phyloP scores from a whole-genome alignment of 2,888 invertebrate species.

The Octodonta nipae region DNA sequence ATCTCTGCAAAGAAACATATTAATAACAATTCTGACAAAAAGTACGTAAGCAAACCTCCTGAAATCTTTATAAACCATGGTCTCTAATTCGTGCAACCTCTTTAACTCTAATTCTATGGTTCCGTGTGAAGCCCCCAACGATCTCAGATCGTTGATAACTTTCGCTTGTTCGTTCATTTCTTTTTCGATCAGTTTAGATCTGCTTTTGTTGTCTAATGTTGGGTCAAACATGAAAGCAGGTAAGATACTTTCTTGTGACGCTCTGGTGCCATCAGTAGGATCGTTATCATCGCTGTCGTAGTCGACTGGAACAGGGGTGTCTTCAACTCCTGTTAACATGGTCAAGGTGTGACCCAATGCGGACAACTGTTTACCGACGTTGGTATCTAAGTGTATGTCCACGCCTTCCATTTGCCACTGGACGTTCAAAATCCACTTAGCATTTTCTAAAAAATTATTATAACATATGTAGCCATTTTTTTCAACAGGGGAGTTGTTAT shows the following conservation, averaged over 20 bases:
- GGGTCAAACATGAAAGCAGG: conserved; percentile 76
- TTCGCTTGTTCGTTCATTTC: conserved; percentile 97
- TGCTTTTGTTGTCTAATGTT: conserved; percentile 62
- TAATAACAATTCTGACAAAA: too few relatives aligned
- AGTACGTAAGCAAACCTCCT: conserved; percentile 46
- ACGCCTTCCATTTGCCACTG: conserved; percentile 99
- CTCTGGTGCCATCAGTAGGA: conserved; percentile 48
- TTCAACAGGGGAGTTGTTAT: too few relatives aligned
- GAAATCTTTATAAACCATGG: conserved; percentile 87
- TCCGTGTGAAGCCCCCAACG: conserved; percentile 22
- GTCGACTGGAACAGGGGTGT: conserved; percentile 41
- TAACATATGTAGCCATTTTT: too few relatives aligned
- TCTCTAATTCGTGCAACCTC: conserved; percentile 82
- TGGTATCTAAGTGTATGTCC: conserved; percentile 89
- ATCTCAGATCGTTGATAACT: conserved; percentile 76
- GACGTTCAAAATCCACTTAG: conserved; percentile 95
- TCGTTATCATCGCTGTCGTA: conserved; percentile 71
- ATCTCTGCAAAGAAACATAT: conserved; percentile 44
- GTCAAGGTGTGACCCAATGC: conserved; percentile 90
- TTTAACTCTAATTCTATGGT: conserved; percentile 88
- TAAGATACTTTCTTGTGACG: conserved; percentile 58
- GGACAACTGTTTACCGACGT: conserved; percentile 89
- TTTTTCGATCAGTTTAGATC: conserved; percentile 86
- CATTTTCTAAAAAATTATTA: conserved; percentile 73
- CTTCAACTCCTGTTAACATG: conserved; percentile 83